Evolutionary conservation across 2,113 vertebrate genomes (phyloP).

Genomic region (Bubo bubo): DNA sequence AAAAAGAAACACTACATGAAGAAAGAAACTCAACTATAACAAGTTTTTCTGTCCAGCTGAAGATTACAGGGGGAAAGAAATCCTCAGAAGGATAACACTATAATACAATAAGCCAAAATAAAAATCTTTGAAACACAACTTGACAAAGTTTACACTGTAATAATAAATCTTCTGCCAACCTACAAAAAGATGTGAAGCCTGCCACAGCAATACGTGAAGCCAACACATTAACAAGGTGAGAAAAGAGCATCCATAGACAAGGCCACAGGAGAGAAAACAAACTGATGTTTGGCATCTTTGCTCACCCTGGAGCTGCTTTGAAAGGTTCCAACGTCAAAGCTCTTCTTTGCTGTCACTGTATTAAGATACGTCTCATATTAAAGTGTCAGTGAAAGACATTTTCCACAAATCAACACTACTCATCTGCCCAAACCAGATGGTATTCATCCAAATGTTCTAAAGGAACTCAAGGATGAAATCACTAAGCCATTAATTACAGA

Average conservation of each 20-base stretch:
- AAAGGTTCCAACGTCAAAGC: neutral
- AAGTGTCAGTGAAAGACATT: neutral
- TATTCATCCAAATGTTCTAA: conserved; percentile 23
- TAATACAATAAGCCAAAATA: neutral
- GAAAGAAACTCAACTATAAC: neutral
- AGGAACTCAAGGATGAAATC: conserved; percentile 40
- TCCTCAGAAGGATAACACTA: neutral
- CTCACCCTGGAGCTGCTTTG: neutral
- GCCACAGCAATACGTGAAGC: neutral
- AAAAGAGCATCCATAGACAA: neutral
- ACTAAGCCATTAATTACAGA: conserved; percentile 16
- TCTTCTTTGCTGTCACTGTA: neutral
- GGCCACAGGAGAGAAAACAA: neutral
- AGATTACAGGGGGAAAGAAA: neutral
- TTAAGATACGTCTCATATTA: neutral
- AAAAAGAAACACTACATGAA: neutral
- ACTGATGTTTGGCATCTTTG: neutral
- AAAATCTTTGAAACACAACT: neutral
- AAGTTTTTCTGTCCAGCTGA: neutral
- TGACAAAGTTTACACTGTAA: neutral
- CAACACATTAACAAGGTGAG: neutral
- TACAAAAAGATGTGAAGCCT: neutral
- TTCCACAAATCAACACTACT: neutral
- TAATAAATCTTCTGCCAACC: neutral
- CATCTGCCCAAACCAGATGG: conserved; percentile 8